Conservation (phyloP, 1,140 invertebrate genomes). For the Cherax destructor region DNA sequence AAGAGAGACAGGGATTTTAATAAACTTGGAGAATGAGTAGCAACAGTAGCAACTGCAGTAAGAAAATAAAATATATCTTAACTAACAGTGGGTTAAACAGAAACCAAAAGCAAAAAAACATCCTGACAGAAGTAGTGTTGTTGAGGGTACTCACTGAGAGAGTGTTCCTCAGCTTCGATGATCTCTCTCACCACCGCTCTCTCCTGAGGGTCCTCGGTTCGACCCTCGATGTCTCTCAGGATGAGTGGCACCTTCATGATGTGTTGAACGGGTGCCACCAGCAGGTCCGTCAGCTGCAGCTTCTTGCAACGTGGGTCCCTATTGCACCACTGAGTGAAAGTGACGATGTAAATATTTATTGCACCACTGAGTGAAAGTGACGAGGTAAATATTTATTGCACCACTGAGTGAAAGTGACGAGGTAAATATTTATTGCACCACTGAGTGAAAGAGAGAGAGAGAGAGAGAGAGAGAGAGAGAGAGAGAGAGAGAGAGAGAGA, state of each 20-base stretch:
- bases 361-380: no score
- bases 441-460: no score
- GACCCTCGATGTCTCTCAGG: slow-evolving; percentile 80
- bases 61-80: not conserved
- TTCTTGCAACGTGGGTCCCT: slow-evolving; percentile 81
- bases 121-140: no score
- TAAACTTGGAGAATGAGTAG: no score
- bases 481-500: no score
- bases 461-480: no score
- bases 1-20: no score
- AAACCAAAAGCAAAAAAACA: not conserved
- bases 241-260: slow-evolving; percentile 84
- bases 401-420: not conserved
- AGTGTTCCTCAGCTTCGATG: slow-evolving; percentile 81
- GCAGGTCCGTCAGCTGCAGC: slow-evolving; percentile 81
- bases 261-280: slow-evolving; percentile 83
- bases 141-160: slow-evolving; percentile 79
- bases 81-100: not conserved
- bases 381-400: no score
- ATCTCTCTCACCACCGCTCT: slow-evolving; percentile 79
- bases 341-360: not conserved
- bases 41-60: no score
- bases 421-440: no score
- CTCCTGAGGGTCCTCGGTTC: slow-evolving; percentile 79
- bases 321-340: slow-evolving; percentile 48